Percentiles rank a stretch among this genome's conserved stretches.
Evolutionary conservation across 2,113 vertebrate species (phyloP).

Genomic region (Miniopterus natalensis): DNA sequence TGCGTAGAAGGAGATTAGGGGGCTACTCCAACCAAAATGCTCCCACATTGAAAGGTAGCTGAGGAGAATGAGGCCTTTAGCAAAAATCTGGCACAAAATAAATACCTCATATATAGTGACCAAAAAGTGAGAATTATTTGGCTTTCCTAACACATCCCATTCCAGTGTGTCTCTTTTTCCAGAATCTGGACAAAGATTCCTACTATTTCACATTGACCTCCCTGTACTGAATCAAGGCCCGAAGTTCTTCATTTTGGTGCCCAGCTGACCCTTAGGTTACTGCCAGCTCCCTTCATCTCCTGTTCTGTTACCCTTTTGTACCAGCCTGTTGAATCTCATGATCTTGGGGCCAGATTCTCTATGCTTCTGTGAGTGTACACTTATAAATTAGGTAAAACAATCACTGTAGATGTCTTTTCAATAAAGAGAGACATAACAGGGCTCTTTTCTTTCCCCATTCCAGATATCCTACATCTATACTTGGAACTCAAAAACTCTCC

Average conservation of each 20-base stretch:
- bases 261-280: background rate
- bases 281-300: background rate
- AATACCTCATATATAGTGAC: background rate
- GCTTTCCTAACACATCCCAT: background rate
- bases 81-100: background rate
- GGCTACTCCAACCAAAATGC: background rate
- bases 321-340: background rate
- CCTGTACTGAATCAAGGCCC: too few species aligned
- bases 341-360: background rate
- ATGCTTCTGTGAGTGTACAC: background rate
- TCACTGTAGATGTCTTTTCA: background rate
- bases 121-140: background rate
- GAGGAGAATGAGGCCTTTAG: background rate
- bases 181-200: background rate
- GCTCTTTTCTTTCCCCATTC: background rate
- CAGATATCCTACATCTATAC: background rate
- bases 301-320: background rate
- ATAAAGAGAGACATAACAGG: background rate
- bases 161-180: background rate
- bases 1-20: background rate
- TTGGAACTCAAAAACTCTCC: background rate
- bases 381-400: background rate
- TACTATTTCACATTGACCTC: background rate
- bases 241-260: background rate
- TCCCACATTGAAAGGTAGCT: background rate